These are phyloP conservation scores for Tupaia tana DNA, from an alignment of 2,113 vertebrate species.

Conservation along the genomic window DNA sequence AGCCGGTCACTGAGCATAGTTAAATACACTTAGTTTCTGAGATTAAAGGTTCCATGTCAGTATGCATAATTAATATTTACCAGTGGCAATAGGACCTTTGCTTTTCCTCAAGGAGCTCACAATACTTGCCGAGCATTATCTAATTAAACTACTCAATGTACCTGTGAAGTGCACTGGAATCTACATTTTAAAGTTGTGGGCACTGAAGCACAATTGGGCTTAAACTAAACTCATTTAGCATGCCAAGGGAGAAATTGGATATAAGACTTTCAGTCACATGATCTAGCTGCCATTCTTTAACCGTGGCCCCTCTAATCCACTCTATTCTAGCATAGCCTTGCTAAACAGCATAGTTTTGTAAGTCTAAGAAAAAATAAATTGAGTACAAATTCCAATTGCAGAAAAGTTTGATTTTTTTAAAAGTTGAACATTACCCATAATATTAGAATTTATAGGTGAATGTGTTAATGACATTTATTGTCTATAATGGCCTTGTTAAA, in stretches of 20 bases:
- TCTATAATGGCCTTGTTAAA: slow-evolving; percentile 22
- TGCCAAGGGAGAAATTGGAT: slow-evolving; percentile 74
- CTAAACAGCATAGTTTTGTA: slow-evolving; percentile 65
- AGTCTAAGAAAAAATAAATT: slow-evolving; percentile 68
- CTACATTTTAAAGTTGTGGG: slow-evolving; percentile 75
- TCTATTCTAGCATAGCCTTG: slow-evolving; percentile 70
- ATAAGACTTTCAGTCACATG: slow-evolving; percentile 63
- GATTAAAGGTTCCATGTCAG: slow-evolving; percentile 56
- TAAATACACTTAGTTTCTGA: slow-evolving; percentile 57
- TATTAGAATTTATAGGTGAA: slow-evolving; percentile 50
- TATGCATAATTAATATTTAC: slow-evolving; percentile 76
- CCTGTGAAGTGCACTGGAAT: slow-evolving; percentile 69
- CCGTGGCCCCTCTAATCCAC: slow-evolving; percentile 62
- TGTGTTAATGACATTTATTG: slow-evolving; percentile 21
- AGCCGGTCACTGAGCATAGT: slow-evolving; percentile 18
- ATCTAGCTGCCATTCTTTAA: slow-evolving; percentile 66
- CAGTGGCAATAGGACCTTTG: slow-evolving; percentile 49
- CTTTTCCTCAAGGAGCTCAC: slow-evolving; percentile 64
- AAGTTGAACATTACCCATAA: slow-evolving; percentile 41
- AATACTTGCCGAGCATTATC: slow-evolving; percentile 68
- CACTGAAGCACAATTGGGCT: slow-evolving; percentile 75
- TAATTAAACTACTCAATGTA: slow-evolving; percentile 76
- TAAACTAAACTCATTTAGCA: slow-evolving; percentile 75
- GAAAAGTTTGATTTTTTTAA: slow-evolving; percentile 46
- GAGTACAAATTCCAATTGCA: slow-evolving; percentile 68